Evolutionary conservation across 2,888 invertebrate species (phyloP), one percentile per base, ranked within the genome.

Genomic region (Rugalucina vietnamica): DNA sequence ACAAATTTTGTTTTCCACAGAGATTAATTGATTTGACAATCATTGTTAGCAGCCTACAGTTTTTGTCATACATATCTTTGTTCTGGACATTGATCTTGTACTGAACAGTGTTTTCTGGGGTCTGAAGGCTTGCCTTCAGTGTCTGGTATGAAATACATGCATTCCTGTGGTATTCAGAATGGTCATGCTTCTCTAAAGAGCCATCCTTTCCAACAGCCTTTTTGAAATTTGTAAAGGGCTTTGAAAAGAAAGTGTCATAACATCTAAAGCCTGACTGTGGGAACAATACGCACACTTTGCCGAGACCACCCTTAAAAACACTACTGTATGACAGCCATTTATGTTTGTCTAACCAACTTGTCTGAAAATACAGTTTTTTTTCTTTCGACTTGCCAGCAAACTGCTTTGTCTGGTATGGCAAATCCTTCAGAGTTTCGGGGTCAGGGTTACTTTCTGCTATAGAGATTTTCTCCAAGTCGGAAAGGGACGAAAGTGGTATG

Each of bases 171-270:
- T 74, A 50, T 27, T 74, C 74, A 50, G 50, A 74, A 74, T 74
- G 27, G 21, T 74, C 74, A 50, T 74, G 50, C 32, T 74, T 74
- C 36, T 29, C 4, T 50, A 74, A 50, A 14, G 54, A 74, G 43
- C 74, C 74, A 39, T 74, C 74, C 27, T 74, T 74, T 12, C 74
- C 74, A 29, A 39, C 74, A 29, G 50, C 49, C 21, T 74, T 43
- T 50, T 74, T 74, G 49, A 74, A 74, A 50, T 74, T 74, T 50
- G 74, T 49, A n/a, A 74, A 74, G 29, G 74, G 74, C 29, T 74
- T 74, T 12, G 74, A 37, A 10, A 50, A 49, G 50, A 74, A 74
- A 39, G 43, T 74, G 49, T 74, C 74, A 74, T 50, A 74, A 39
- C 72, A 36, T 39, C 72, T 72, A 21, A 36, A 3, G 37, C 24